phyloP scores from a whole-genome alignment of 2,888 invertebrate species.

The Bugulina stolonifera region DNA sequence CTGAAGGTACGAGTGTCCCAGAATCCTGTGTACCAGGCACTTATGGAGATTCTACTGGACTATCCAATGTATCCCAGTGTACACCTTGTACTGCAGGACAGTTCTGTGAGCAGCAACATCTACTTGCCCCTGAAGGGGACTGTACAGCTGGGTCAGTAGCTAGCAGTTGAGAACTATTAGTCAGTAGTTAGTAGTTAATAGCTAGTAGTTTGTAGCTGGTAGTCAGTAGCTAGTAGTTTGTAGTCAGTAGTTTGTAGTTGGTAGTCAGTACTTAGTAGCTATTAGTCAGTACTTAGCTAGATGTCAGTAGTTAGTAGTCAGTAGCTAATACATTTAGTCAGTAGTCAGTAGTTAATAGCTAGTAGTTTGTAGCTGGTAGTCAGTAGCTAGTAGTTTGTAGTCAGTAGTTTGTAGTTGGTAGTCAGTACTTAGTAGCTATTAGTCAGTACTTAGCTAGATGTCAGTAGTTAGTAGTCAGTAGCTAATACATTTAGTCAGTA shows the following conservation, averaged over 20 bases:
- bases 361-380: neutral
- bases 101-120: conserved; percentile 42
- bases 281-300: neutral
- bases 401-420: neutral
- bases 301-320: neutral
- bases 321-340: neutral
- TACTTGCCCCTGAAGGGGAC: conserved; percentile 32
- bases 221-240: neutral
- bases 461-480: neutral
- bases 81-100: conserved; percentile 42
- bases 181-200: neutral
- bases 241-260: neutral
- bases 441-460: neutral
- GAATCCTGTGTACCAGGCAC: conserved; percentile 43
- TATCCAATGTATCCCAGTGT: conserved; percentile 39
- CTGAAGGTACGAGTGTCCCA: conserved; percentile 41
- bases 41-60: conserved; percentile 39
- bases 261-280: neutral
- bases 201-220: neutral
- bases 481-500: too few relatives aligned
- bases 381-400: neutral
- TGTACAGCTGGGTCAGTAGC: conserved; percentile 14
- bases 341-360: neutral
- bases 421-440: neutral
- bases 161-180: neutral